Percentiles rank a stretch among this genome's conserved stretches.
These are phyloP conservation scores for Smittia sp. DNA, from an alignment of 2,888 invertebrate species.

Conservation along the genomic window DNA sequence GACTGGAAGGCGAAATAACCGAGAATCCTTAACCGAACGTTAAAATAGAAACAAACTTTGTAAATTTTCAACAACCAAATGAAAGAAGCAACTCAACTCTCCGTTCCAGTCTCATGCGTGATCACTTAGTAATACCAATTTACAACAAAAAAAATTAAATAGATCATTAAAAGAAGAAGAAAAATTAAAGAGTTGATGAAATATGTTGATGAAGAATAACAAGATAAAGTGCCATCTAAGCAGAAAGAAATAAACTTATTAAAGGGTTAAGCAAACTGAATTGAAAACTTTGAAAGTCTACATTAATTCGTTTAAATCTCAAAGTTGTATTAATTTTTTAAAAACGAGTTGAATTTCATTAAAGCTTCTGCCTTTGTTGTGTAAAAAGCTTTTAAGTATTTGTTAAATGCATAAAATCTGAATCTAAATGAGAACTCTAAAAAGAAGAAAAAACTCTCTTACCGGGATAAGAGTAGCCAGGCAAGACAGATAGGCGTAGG, in stretches of 20 bases:
- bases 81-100: no score
- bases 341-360: background rate
- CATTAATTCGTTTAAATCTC: background rate
- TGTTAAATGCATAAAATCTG: background rate
- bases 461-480: no score
- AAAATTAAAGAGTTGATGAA: background rate
- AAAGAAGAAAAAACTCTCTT: no score
- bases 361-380: constrained; percentile 7
- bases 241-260: constrained; percentile 12
- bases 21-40: no score
- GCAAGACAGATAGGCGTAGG: no score
- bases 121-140: background rate
- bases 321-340: constrained; percentile 8
- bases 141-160: background rate
- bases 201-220: background rate
- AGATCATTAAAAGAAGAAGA: background rate
- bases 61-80: no score
- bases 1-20: no score
- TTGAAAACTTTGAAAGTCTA: constrained; percentile 7
- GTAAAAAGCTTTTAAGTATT: constrained; percentile 4
- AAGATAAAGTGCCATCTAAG: constrained; percentile 24
- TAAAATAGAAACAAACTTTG: no score
- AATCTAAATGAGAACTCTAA: background rate
- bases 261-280: constrained; percentile 3
- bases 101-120: background rate